These are phyloP conservation scores for Synergus gifuensis DNA, from an alignment of 2,888 invertebrate genomes.

Conservation along the genomic window DNA sequence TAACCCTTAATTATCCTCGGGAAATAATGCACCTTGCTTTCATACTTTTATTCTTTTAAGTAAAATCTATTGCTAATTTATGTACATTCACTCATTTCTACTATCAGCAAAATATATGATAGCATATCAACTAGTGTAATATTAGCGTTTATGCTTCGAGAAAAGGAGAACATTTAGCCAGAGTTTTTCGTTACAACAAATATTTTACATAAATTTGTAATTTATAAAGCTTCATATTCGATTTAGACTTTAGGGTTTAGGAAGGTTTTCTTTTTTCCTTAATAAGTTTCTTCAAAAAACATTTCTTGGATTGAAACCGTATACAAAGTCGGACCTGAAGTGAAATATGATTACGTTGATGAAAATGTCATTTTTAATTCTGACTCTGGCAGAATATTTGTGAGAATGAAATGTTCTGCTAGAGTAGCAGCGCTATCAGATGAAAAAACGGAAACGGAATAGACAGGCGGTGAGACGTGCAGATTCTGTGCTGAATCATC, in stretches of 20 bases:
- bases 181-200: too few species aligned
- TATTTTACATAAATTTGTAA: too few species aligned
- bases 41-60: not conserved
- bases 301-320: too few species aligned
- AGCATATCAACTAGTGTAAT: too few species aligned
- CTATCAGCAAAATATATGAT: not conserved
- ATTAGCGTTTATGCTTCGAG: too few species aligned
- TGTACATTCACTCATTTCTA: not conserved
- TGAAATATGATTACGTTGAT: not conserved
- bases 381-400: not conserved
- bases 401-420: slow-evolving; percentile 2
- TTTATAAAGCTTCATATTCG: too few species aligned
- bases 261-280: too few species aligned
- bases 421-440: not conserved
- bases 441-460: not conserved
- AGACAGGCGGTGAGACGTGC: not conserved
- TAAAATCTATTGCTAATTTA: not conserved
- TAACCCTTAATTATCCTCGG: slow-evolving; percentile 26
- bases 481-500: slow-evolving; percentile 10
- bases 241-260: too few species aligned
- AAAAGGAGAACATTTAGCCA: too few species aligned
- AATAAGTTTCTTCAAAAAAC: too few species aligned
- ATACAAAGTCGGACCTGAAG: too few species aligned
- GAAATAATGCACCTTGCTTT: slow-evolving; percentile 7
- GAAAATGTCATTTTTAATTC: slow-evolving; percentile 7